A percentile compares a stretch with the other conserved stretches of the same genome.
These are phyloP conservation scores for Myotis davidii DNA, from an alignment of 2,113 vertebrate species.

Conservation along the genomic window DNA sequence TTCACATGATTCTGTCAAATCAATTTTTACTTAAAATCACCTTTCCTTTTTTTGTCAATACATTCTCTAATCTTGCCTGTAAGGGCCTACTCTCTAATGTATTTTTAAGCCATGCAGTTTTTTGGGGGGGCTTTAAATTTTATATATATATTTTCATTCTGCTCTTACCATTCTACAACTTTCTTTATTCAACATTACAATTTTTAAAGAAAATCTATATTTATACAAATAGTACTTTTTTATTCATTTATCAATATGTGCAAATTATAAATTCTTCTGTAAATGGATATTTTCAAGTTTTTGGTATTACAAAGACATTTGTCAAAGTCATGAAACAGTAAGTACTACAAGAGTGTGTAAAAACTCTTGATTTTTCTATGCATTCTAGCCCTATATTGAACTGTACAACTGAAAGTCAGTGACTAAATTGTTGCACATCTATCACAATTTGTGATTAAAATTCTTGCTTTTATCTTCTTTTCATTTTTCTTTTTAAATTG, in stretches of 20 bases:
- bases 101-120: accelerated
- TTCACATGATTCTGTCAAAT: neutral
- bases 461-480: neutral
- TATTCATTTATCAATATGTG: neutral
- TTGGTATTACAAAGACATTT: neutral
- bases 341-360: neutral
- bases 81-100: neutral
- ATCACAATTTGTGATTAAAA: neutral
- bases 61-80: neutral
- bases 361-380: neutral
- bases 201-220: neutral
- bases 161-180: neutral
- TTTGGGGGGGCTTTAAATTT: neutral
- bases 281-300: neutral
- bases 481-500: conserved; percentile 21
- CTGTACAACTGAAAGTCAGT: neutral
- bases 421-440: neutral
- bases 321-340: neutral
- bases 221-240: neutral
- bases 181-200: neutral
- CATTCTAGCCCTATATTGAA: neutral
- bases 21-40: neutral
- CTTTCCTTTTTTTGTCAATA: neutral
- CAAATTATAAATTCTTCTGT: neutral
- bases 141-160: neutral